phyloP scores from a whole-genome alignment of 2,113 vertebrate species.

The Mormyrus iriodes region DNA sequence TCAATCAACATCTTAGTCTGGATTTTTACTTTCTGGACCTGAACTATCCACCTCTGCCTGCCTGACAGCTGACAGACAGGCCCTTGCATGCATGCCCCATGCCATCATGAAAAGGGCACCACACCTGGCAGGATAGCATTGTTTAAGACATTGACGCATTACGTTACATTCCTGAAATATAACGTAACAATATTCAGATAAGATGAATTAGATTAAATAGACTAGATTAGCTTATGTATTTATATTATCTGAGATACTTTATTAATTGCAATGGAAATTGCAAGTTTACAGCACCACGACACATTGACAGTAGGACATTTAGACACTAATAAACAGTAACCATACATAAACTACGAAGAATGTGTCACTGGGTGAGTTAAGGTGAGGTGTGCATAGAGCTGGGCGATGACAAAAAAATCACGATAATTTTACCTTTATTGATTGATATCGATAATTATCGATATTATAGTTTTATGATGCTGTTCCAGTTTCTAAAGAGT shows the following conservation, averaged over 20 bases:
- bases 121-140: neutral
- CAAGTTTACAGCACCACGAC: neutral
- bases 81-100: neutral
- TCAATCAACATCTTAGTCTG: neutral
- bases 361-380: neutral
- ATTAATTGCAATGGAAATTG: neutral
- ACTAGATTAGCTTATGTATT: no score
- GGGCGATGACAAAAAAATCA: no score
- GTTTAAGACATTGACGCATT: neutral
- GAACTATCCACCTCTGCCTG: neutral
- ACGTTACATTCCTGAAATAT: neutral
- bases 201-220: neutral
- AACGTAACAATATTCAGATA: neutral
- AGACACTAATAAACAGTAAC: neutral
- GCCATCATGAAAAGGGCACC: neutral
- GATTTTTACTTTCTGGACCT: neutral
- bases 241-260: neutral
- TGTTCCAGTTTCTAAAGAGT: no score
- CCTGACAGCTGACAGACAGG: neutral
- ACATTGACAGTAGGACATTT: neutral
- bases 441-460: no score
- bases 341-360: neutral
- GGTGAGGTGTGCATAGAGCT: neutral
- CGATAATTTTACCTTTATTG: no score
- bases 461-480: no score